These are phyloP conservation scores for Promerops cafer DNA, from an alignment of 2,113 vertebrate genomes.

Conservation along the genomic window DNA sequence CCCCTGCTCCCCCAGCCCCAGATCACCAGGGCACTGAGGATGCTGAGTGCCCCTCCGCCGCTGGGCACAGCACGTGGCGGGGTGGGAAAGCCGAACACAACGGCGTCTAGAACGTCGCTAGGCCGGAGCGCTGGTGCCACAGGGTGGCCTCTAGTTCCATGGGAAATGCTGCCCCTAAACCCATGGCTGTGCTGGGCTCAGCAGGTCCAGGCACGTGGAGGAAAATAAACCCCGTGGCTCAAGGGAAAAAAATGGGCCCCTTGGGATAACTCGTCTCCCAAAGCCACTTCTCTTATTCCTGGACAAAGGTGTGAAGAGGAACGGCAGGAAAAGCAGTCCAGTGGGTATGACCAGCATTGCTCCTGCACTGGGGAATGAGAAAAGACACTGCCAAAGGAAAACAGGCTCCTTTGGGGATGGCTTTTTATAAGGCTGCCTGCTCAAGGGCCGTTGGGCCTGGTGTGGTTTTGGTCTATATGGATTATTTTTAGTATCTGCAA, in stretches of 20 bases:
- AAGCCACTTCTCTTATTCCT: not conserved
- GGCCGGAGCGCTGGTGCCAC: fast-evolving
- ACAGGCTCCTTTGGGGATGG: not conserved
- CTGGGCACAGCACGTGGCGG: fast-evolving
- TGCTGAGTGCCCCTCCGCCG: fast-evolving
- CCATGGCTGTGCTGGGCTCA: not conserved
- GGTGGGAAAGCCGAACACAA: not conserved
- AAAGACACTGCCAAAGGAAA: not conserved
- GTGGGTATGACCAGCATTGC: fast-evolving
- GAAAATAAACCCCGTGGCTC: not conserved
- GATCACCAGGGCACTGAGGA: fast-evolving
- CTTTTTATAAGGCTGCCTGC: not conserved
- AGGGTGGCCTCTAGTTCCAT: not conserved
- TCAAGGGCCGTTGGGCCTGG: fast-evolving
- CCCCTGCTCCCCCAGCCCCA: not conserved
- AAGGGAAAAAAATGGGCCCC: not conserved
- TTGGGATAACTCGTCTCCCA: not conserved
- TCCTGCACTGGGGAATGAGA: fast-evolving
- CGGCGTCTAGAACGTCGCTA: fast-evolving
- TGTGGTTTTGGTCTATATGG: not conserved
- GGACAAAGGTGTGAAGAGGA: not conserved
- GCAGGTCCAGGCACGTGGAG: fast-evolving
- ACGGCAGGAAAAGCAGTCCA: not conserved
- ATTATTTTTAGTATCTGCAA: not conserved
- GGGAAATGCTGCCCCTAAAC: not conserved